Evolutionary conservation across 2,888 invertebrate species (phyloP).

Genomic region (Drosophila planitibia): DNA sequence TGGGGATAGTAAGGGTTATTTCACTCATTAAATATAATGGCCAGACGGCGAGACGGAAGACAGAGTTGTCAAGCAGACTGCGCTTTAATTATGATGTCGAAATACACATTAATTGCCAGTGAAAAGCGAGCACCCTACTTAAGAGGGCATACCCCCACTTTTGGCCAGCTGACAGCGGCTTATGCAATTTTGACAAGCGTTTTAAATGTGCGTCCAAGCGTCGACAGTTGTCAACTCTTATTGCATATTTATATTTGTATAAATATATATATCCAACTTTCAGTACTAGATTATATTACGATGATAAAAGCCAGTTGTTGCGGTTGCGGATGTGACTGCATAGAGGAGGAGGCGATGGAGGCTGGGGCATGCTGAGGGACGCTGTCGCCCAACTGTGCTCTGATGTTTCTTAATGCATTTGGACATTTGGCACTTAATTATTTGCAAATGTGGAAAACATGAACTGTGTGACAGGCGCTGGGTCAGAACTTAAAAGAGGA

Average conservation of each 20-base stretch:
- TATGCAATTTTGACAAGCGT: conserved; percentile 76
- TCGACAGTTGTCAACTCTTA: conserved; percentile 77
- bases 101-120: conserved; percentile 78
- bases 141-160: conserved; percentile 15
- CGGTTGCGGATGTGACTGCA: conserved; percentile 22
- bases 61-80: conserved; percentile 55
- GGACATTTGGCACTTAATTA: conserved; percentile 74
- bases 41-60: conserved; percentile 69
- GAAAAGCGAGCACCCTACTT: conserved; percentile 57
- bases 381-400: conserved; percentile 43
- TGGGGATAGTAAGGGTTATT: conserved; percentile 18
- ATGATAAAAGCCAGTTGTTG: conserved; percentile 53
- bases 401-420: conserved; percentile 68
- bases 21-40: conserved; percentile 71
- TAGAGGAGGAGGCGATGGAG: not conserved
- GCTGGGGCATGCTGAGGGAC: conserved; percentile 8
- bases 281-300: conserved; percentile 54
- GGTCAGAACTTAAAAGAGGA: conserved; percentile 45
- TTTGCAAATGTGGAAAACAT: conserved; percentile 63
- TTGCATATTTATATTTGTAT: conserved; percentile 32
- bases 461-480: conserved; percentile 13
- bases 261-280: conserved; percentile 44
- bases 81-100: conserved; percentile 80
- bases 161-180: conserved; percentile 60
- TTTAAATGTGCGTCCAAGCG: conserved; percentile 71